Percentiles rank a stretch among this genome's conserved stretches.
phyloP scores from a whole-genome alignment of 2,888 invertebrate genomes.

The Elysia crispata region DNA sequence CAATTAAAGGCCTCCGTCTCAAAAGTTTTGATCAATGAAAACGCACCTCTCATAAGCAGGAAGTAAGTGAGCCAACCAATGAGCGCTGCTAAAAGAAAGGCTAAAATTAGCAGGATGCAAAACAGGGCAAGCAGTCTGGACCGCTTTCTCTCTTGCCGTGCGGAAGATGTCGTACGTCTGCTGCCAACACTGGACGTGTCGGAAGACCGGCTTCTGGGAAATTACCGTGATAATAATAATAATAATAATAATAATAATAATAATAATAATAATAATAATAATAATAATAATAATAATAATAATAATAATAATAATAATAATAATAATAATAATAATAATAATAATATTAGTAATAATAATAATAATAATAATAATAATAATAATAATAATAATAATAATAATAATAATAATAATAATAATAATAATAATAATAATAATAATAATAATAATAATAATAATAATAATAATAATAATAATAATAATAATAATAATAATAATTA shows the following conservation, averaged over 20 bases:
- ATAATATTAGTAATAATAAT: slow-evolving; percentile 21
- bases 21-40: not conserved
- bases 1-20: too few species aligned
- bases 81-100: slow-evolving; percentile 50
- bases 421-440: slow-evolving; percentile 5
- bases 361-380: slow-evolving; percentile 4
- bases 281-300: slow-evolving; percentile 30
- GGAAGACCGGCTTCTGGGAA: slow-evolving; percentile 40
- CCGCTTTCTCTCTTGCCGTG: slow-evolving; percentile 31
- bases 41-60: slow-evolving; percentile 48
- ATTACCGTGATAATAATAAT: too few species aligned
- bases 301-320: slow-evolving; percentile 26
- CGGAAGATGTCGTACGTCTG: slow-evolving; percentile 44
- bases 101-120: slow-evolving; percentile 49
- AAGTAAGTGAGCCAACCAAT: slow-evolving; percentile 53
- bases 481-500: too few species aligned
- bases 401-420: slow-evolving; percentile 28
- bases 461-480: slow-evolving; percentile 24
- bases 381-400: slow-evolving; percentile 3
- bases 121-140: slow-evolving; percentile 44
- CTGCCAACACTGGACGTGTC: slow-evolving; percentile 50
- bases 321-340: slow-evolving; percentile 31
- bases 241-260: not conserved
- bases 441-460: slow-evolving; percentile 20
- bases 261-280: slow-evolving; percentile 2